Evolutionary conservation across 2,888 invertebrate species (phyloP), one percentile per base, ranked within the genome.

Genomic region (Beris chalybata): DNA sequence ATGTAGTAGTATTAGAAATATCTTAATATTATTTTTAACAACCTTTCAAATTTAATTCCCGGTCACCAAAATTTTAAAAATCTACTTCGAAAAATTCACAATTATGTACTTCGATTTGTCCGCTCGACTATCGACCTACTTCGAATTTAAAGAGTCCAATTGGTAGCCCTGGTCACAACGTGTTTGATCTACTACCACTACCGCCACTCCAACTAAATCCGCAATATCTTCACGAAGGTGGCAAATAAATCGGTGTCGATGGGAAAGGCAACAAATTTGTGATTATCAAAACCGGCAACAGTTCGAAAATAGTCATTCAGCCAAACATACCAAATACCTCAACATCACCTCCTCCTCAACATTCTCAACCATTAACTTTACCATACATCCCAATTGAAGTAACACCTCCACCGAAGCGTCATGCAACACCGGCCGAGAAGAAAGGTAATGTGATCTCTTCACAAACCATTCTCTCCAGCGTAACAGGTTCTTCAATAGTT

Each of bases 241-340:
- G 72, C 9, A 74, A 73, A 68, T 73, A 75, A 65, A 74, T 73
- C 52, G 73, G 74, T 4, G 59, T 73, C 29, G 74, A 75, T 66
- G 70, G 74, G 73, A 52, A 79, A 73, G 73, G 81, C 79, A 67
- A 83, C 84, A 75, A 75, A 65, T 74, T 73, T 57, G 74, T 74
- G 6, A 73, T 74, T 30, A 74, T 75, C 31, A 74, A 74, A 56
- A 71, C 74, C 12, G 67, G 63, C 5, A 67, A 67, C 32, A 56
- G 57, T 5, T 50, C 63, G 30, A 67, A 67, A 67, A 67, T 67
- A 63, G 56, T 67, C 29, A 67, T 63, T 31, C 63, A 63, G 15
- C 67, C 64, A 4, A 63, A 67, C 43, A 67, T 44, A 31, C 57
- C 56, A 4, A 66, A 63, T 57, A n/a, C 15, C 5, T 5, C 38